phyloP scores from a whole-genome alignment of 2,888 invertebrate species.

The Aporophyla lueneburgensis region DNA sequence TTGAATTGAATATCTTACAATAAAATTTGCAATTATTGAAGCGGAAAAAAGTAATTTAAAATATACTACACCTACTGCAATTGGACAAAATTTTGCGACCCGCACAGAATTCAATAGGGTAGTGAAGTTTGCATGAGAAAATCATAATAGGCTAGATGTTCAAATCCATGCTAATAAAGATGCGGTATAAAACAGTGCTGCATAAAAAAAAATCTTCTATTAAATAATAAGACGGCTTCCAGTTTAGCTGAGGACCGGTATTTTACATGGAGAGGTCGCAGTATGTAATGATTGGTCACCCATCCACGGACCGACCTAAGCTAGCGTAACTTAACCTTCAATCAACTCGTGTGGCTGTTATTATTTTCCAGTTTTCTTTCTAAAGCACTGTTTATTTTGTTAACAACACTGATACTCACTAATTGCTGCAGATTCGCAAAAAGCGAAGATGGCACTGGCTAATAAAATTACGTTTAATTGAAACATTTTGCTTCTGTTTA shows the following conservation, averaged over 20 bases:
- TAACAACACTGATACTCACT: constrained; percentile 30
- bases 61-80: background rate
- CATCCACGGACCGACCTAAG: too few species aligned
- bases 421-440: constrained; percentile 41
- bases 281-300: too few species aligned
- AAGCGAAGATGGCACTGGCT: constrained; percentile 37
- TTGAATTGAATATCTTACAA: background rate
- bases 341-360: too few species aligned
- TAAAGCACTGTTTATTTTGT: background rate
- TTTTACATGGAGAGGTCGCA: too few species aligned
- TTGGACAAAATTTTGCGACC: background rate
- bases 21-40: background rate
- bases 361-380: background rate
- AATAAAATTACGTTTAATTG: constrained; percentile 32
- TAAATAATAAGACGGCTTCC: background rate
- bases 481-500: constrained; percentile 40
- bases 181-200: background rate
- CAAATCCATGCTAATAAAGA: background rate
- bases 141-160: background rate
- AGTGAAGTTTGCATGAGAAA: too few species aligned
- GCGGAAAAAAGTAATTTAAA: background rate
- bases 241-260: too few species aligned
- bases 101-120: background rate
- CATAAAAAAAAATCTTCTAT: background rate
- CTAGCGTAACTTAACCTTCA: too few species aligned